phyloP scores from a whole-genome alignment of 2,888 invertebrate genomes.

The Drosophila cognata region DNA sequence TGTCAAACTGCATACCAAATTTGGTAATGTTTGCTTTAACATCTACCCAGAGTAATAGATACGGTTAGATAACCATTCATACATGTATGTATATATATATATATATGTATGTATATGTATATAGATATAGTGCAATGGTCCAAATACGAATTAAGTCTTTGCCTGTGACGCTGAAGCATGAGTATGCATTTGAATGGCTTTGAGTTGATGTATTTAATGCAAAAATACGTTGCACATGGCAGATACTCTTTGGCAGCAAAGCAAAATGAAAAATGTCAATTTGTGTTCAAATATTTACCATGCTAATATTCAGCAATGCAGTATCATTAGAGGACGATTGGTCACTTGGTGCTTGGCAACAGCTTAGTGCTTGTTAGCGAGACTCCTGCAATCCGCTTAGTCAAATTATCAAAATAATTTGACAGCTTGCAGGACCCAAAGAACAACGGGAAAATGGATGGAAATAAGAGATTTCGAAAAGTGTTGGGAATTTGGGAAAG shows the following conservation, averaged over 20 bases:
- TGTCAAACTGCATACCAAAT: neutral
- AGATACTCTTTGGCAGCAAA: neutral
- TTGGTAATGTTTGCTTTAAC: neutral
- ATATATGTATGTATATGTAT: no score
- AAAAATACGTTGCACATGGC: neutral
- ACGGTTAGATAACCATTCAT: neutral
- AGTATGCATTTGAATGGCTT: neutral
- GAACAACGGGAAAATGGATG: neutral
- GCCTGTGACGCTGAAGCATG: neutral
- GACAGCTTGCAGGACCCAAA: constrained; percentile 18
- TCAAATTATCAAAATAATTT: constrained; percentile 39
- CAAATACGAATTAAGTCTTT: neutral
- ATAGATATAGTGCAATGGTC: neutral
- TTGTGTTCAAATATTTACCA: neutral
- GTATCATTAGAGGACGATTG: constrained; percentile 1
- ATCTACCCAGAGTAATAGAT: neutral
- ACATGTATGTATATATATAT: no score
- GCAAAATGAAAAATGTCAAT: neutral
- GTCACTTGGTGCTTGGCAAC: neutral
- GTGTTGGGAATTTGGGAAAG: constrained; percentile 49
- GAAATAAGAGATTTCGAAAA: constrained; percentile 40
- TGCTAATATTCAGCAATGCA: neutral
- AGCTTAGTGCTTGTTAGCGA: constrained; percentile 5
- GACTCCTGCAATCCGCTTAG: constrained; percentile 30
- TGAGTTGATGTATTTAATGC: neutral